Evolutionary conservation across 2,113 vertebrate genomes (phyloP).

Genomic region (Prionailurus bengalensis): DNA sequence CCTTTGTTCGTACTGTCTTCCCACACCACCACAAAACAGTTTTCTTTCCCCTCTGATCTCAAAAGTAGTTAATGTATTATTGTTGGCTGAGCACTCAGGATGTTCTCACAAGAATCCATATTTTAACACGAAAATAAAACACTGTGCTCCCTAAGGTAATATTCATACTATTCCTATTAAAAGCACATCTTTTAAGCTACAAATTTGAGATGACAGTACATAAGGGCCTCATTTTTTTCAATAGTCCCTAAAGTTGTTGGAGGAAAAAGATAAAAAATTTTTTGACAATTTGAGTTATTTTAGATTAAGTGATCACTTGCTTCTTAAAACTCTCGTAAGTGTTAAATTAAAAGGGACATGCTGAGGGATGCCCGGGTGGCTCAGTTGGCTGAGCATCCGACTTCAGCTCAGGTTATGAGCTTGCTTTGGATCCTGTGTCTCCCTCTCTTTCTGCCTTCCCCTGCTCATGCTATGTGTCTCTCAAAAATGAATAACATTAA

Average conservation of each 20-base stretch:
- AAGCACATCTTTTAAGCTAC: background rate
- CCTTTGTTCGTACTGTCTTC: background rate
- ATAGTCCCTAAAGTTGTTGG: background rate
- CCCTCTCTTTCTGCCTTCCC: too few species aligned
- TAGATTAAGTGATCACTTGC: background rate
- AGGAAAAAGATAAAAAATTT: background rate
- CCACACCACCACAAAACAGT: background rate
- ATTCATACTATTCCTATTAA: background rate
- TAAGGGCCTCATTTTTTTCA: background rate
- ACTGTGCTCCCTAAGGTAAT: background rate
- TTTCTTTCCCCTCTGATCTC: background rate
- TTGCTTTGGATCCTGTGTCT: too few species aligned
- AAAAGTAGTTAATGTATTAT: background rate
- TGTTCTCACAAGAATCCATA: background rate
- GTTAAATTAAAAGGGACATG: background rate
- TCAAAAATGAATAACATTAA: too few species aligned
- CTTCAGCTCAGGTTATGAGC: too few species aligned
- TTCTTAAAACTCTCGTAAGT: constrained; percentile 38
- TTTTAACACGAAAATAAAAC: background rate
- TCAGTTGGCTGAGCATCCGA: too few species aligned
- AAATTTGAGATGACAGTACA: background rate
- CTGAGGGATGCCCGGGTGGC: background rate
- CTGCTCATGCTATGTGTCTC: too few species aligned
- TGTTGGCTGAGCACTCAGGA: background rate
- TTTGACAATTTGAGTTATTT: constrained; percentile 20